phyloP scores from a whole-genome alignment of 2,797 vertebrate genomes.

The Dallia pectoralis region DNA sequence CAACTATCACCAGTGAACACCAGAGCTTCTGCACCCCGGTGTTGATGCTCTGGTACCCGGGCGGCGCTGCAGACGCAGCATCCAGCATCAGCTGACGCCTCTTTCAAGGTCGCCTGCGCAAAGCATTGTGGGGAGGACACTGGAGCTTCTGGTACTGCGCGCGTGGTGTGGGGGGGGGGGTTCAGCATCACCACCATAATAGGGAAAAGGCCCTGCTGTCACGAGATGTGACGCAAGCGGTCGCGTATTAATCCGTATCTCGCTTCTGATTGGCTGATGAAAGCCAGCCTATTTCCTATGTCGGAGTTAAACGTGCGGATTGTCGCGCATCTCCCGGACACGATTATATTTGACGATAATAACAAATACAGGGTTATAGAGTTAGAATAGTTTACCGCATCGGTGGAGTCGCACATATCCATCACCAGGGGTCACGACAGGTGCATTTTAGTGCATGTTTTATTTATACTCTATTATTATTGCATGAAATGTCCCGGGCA shows the following conservation, averaged over 20 bases:
- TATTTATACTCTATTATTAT: neutral
- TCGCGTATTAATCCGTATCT: conserved; percentile 26
- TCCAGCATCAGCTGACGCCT: conserved; percentile 37
- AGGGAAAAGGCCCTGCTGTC: conserved; percentile 28
- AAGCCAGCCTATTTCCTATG: conserved; percentile 15
- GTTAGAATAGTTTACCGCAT: neutral
- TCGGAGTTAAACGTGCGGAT: conserved; percentile 57
- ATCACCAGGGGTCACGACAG: conserved; percentile 43
- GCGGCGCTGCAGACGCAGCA: conserved; percentile 60
- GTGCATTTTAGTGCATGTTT: conserved; percentile 18
- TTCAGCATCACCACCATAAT: conserved; percentile 21
- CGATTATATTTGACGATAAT: conserved; percentile 6
- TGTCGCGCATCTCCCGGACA: conserved; percentile 36
- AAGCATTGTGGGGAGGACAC: conserved; percentile 59
- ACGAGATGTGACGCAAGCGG: conserved; percentile 43
- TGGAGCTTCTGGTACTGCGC: conserved; percentile 42
- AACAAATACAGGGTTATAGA: conserved; percentile 11
- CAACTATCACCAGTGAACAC: neutral
- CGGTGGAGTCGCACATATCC: conserved; percentile 12
- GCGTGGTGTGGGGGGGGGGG: neutral
- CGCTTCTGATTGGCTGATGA: conserved; percentile 33
- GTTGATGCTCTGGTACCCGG: neutral
- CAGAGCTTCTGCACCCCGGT: no score
- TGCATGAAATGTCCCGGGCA: neutral
- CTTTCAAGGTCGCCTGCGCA: conserved; percentile 68